Base-by-base conservation (phyloP, 1,140 invertebrate genomes). In the Dufourea novaeangliae region DNA sequence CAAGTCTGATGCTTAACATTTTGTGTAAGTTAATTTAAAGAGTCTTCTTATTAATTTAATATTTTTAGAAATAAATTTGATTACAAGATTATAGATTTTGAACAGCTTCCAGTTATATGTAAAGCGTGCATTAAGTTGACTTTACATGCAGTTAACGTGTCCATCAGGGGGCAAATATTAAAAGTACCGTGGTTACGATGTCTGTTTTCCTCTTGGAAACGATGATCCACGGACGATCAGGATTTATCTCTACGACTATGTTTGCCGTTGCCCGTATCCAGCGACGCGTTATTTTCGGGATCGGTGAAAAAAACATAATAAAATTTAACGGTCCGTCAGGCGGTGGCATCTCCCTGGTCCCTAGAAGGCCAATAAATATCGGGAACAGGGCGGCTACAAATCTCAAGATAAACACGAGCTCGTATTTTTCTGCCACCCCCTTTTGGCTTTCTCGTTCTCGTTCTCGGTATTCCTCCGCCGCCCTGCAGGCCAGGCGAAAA, bases 281-380 rank as follows among this genome's bases (percentile, higher is more conserved):
- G 72, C 50, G 68, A 73, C 72, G 80, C 84, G 83, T 87, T 85
- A 82, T 79, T 84, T n/a, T 83, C 80, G 80, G 69, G 76, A 75
- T 72, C 78, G 78, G 73, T 79, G 79, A 75, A 86, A 87, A 86
- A 83, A 82, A 77, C 87, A 89, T 88, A 89, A 91, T 90, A 90
- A 90, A 90, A 90, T 91, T 91, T 90, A 91, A 90, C 89, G 90
- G 86, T 88, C 87, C 85, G 87, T 90, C 90, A 90, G 83, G 39
- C 59, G 67, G 54, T 50, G 77, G 66, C 54, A 66, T 74, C 68
- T 12, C 41, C 80, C 50, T 8, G 34, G n/a, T 69, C 29, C 52
- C 69, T 68, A 44, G 52, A 39, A 67, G 41, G 86, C 89, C 86
- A 90, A 91, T 91, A 91, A 91, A 91, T 91, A 91, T 87, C 85